A percentile compares a stretch with the other conserved stretches of the same genome.
phyloP scores from a whole-genome alignment of 2,797 vertebrate species.

The Sebastes steindachneri region DNA sequence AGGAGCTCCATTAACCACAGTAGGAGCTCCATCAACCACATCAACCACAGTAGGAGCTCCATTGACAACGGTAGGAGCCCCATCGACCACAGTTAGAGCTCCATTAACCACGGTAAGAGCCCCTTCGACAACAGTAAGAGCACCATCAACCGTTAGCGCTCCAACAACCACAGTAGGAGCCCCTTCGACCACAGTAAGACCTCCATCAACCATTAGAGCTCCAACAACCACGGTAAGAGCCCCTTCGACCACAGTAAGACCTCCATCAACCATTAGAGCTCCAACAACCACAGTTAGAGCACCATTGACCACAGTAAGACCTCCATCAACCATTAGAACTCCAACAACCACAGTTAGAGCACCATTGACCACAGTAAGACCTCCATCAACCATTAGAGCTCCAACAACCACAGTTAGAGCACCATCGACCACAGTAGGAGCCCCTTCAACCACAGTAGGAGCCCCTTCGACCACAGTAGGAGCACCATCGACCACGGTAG shows the following conservation, averaged over 20 bases:
- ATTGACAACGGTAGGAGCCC: neutral
- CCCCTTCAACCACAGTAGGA: rapidly evolving
- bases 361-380: rapidly evolving
- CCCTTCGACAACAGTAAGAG: neutral
- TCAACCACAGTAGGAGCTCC: neutral
- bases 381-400: neutral
- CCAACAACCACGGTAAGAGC: neutral
- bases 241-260: neutral
- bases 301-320: neutral
- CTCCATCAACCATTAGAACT: neutral
- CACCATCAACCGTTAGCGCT: neutral
- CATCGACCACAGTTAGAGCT: neutral
- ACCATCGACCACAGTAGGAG: rapidly evolving
- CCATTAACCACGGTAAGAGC: no score
- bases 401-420: neutral
- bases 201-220: neutral
- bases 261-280: neutral
- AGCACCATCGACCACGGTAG: neutral
- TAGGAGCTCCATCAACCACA: neutral
- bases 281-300: neutral
- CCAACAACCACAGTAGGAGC: neutral
- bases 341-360: neutral
- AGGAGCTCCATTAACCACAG: neutral
- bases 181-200: neutral
- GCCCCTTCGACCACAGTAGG: no score